Evolutionary conservation across 2,888 invertebrate genomes (phyloP).

Genomic region (Aproaerema taeniolella): DNA sequence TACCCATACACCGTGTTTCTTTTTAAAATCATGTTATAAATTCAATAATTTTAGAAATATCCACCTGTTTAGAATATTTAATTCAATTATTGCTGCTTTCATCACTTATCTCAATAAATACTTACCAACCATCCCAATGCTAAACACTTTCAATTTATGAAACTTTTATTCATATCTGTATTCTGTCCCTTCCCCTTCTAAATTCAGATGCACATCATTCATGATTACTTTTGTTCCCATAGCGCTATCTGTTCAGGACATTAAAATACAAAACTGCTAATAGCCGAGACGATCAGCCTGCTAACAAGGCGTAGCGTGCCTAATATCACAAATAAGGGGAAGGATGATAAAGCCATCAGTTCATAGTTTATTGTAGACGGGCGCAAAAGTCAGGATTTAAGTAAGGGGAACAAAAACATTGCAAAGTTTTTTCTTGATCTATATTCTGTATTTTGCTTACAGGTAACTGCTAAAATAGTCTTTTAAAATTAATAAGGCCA

Average conservation of each 20-base stretch:
- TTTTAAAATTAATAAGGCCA: no score
- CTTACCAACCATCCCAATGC: not conserved
- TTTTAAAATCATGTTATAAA: not conserved
- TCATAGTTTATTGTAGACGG: conserved; percentile 7
- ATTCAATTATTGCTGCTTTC: no score
- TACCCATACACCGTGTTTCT: no score
- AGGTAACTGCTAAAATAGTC: no score
- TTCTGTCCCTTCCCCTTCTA: conserved; percentile 10
- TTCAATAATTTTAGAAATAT: not conserved
- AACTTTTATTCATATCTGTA: conserved; percentile 14
- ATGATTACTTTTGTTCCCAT: conserved; percentile 20
- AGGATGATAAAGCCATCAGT: conserved; percentile 43
- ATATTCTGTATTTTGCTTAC: no score
- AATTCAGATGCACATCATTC: conserved; percentile 10
- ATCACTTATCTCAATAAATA: not conserved
- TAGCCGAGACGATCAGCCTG: conserved; percentile 27
- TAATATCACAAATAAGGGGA: conserved; percentile 39
- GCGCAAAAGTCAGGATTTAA: no score
- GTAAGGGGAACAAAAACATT: no score
- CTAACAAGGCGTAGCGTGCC: conserved; percentile 43
- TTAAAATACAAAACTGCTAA: conserved; percentile 27
- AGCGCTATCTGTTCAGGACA: conserved; percentile 22
- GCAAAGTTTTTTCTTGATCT: no score
- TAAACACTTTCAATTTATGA: not conserved
- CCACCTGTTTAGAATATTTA: no score